Percentiles rank a stretch among this genome's conserved stretches.
These are phyloP conservation scores for Amblyraja radiata DNA, from an alignment of 2,797 vertebrate species.

Conservation along the genomic window DNA sequence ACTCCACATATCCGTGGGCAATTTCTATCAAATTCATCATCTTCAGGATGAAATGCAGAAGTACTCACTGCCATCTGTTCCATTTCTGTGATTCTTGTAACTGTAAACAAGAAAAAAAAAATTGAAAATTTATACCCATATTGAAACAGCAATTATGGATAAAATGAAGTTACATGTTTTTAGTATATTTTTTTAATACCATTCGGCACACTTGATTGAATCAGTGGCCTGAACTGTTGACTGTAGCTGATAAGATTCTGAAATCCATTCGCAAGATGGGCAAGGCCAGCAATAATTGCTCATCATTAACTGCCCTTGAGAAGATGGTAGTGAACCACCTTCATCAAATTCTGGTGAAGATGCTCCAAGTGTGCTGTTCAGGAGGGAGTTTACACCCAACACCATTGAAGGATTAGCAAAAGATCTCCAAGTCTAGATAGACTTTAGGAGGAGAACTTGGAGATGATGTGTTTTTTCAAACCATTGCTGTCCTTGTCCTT, in stretches of 20 bases:
- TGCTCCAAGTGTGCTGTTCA: no score
- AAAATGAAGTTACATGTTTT: neutral
- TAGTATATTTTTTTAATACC: neutral
- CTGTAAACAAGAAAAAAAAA: neutral
- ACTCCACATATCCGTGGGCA: slow-evolving; percentile 86
- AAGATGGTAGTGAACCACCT: no score
- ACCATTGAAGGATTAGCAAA: no score
- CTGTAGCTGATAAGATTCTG: neutral
- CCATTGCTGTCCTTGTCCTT: no score
- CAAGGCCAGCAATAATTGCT: no score
- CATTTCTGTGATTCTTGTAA: slow-evolving; percentile 48
- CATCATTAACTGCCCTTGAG: no score
- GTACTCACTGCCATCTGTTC: slow-evolving; percentile 72
- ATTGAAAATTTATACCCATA: neutral
- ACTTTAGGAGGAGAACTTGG: no score
- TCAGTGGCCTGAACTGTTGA: neutral
- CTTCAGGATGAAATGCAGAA: slow-evolving; percentile 60
- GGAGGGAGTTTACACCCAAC: no score
- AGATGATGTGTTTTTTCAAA: no score
- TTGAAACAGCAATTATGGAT: neutral
- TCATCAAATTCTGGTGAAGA: no score
- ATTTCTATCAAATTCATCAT: slow-evolving; percentile 76
- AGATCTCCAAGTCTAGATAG: no score
- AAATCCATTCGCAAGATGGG: neutral
- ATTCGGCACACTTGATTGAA: neutral